phyloP scores from a whole-genome alignment of 2,797 vertebrate genomes.

The Dallia pectoralis region DNA sequence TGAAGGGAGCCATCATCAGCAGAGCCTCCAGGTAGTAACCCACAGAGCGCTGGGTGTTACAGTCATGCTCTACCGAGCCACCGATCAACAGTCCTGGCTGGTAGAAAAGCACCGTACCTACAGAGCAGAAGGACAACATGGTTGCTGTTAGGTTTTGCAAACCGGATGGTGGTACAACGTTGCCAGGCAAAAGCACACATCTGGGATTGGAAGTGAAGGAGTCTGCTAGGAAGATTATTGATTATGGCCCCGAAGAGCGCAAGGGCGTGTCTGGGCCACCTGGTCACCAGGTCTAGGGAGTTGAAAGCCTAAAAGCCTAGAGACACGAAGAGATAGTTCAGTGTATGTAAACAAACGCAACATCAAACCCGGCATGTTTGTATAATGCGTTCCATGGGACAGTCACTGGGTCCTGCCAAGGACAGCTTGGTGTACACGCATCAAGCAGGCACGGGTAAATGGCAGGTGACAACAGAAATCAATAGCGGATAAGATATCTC shows the following conservation, averaged over 20 bases:
- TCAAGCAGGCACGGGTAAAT: background rate
- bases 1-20: slow-evolving; percentile 92
- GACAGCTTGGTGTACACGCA: background rate
- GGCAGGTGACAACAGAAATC: background rate
- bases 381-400: background rate
- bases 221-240: no score
- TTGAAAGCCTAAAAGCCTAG: background rate
- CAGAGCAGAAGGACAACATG: background rate
- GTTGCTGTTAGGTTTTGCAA: background rate
- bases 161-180: background rate
- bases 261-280: background rate
- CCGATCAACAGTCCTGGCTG: slow-evolving; percentile 90
- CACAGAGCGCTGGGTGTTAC: slow-evolving; percentile 82
- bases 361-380: background rate
- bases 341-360: background rate
- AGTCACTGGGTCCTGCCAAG: background rate
- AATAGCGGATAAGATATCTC: no score
- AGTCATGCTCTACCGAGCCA: slow-evolving; percentile 89
- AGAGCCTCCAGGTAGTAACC: slow-evolving; percentile 94
- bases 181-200: no score
- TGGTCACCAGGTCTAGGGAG: background rate
- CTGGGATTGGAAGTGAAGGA: no score
- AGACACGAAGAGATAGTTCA: background rate
- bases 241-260: no score
- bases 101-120: slow-evolving; percentile 90